A percentile compares a stretch with the other conserved stretches of the same genome.
These are phyloP conservation scores for Petrolisthes cinctipes DNA, from an alignment of 2,888 invertebrate genomes.

Conservation along the genomic window DNA sequence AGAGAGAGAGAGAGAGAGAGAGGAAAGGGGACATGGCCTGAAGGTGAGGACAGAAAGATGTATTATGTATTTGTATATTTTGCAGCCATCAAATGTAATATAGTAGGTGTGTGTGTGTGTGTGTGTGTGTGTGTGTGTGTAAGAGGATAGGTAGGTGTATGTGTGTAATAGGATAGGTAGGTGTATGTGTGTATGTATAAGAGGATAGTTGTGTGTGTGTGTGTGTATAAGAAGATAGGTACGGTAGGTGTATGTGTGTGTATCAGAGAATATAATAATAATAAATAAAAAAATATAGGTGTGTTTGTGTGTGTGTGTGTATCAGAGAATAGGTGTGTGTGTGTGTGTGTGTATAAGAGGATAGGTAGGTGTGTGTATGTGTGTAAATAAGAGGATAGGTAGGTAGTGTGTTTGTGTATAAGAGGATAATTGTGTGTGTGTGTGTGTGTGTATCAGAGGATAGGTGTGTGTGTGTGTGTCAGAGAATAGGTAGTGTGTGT, in stretches of 20 bases:
- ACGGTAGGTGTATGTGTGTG: neutral
- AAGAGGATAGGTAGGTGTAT: neutral
- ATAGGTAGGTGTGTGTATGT: neutral
- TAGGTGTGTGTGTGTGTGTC: neutral
- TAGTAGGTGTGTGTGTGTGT: too few species aligned
- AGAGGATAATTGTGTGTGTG: too few species aligned
- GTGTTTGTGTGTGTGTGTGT: too few species aligned
- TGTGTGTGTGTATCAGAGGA: neutral
- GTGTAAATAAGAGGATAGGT: neutral
- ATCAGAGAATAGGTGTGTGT: neutral
- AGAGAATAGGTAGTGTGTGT: neutral
- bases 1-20: constrained; percentile 1
- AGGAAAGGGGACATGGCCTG: neutral
- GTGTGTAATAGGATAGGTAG: neutral
- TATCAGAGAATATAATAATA: too few species aligned
- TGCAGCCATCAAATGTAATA: neutral
- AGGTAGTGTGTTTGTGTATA: neutral
- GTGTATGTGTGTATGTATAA: neutral
- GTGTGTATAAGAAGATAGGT: neutral
- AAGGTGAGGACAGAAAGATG: neutral
- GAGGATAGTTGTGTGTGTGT: neutral
- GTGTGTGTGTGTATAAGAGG: neutral
- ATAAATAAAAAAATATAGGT: too few species aligned
- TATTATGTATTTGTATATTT: neutral
- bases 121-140: too few species aligned